Evolutionary conservation across 1,140 invertebrate species (phyloP), one percentile per base, ranked within the genome.

Genomic region (Dendroctonus ponderosae): DNA sequence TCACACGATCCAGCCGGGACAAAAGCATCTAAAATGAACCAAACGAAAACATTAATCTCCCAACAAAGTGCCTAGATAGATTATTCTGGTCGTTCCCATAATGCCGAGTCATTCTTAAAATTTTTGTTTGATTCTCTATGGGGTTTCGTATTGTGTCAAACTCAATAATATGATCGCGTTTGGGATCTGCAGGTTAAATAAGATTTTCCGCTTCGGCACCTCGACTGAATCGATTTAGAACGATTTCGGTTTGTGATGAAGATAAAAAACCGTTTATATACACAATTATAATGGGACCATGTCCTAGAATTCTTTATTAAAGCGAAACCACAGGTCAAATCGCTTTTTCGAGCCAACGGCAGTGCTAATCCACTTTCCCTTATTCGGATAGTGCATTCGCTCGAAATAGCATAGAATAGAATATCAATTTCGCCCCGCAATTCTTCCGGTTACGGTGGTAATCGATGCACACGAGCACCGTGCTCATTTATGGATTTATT

Each of bases 71-170:
- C 59, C 40, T 7, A 12, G 7, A 43, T 11, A 14, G 11, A 41
- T 42, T 41, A n/a, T 38, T 41, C 6, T 11, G 40, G 7, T 14
- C 37, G 12, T 41, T 44, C 40, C 26, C 9, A 40, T 11, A 41
- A 50, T 50, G 60, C 60, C 60, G 11, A 62, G 60, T 62, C 60
- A 62, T 53, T 62, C 60, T 51, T n/a, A n/a, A 53, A 62, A 62
- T 52, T 62, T 62, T 53, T 53, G 60, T 62, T 62, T 62, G 60
- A 62, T 62, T 62, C 60, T 41, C 60, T 62, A 62, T 53, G 60
- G 60, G 60, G 60, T 49, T 52, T 41, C 37, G 51, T 61, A 61
- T 62, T 62, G 60, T 62, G 60, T 62, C 60, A 62, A 62, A 62
- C 49, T 42, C 42, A 39, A 62, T 62, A 50, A 62, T 53, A 48